phyloP scores from a whole-genome alignment of 2,113 vertebrate genomes.

The Caretta caretta region DNA sequence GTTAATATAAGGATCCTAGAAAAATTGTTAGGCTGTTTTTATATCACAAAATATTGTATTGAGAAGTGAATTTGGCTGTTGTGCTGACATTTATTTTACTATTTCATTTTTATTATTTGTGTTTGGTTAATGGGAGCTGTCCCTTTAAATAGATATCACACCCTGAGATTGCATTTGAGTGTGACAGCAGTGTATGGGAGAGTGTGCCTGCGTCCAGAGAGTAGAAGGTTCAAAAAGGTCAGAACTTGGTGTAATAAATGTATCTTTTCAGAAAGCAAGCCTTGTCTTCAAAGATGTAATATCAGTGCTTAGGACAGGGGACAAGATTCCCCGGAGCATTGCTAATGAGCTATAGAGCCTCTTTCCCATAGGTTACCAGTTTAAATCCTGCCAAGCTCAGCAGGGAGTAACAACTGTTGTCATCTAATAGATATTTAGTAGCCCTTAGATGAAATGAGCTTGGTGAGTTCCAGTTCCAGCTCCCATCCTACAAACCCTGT shows the following conservation, averaged over 20 bases:
- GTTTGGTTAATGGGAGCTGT: not conserved
- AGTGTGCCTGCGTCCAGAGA: not conserved
- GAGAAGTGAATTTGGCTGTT: not conserved
- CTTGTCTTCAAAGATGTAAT: not conserved
- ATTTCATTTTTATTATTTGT: not conserved
- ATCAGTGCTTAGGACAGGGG: not conserved
- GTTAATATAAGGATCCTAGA: too few relatives aligned
- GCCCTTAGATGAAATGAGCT: not conserved
- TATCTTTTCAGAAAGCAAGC: not conserved
- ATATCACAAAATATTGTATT: not conserved
- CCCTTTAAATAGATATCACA: not conserved
- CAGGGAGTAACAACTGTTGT: not conserved
- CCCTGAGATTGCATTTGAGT: not conserved
- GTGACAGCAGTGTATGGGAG: not conserved
- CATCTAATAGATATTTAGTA: not conserved
- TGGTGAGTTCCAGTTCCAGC: too few relatives aligned
- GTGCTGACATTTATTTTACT: not conserved
- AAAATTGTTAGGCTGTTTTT: not conserved
- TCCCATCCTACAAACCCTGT: not conserved
- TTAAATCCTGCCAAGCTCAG: not conserved
- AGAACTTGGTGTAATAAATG: not conserved
- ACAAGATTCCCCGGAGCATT: too few relatives aligned
- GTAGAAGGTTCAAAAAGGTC: not conserved
- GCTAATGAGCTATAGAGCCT: not conserved
- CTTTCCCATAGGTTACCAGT: not conserved